These are phyloP conservation scores for Sciaenops ocellatus DNA, from an alignment of 2,797 vertebrate species.

Conservation along the genomic window DNA sequence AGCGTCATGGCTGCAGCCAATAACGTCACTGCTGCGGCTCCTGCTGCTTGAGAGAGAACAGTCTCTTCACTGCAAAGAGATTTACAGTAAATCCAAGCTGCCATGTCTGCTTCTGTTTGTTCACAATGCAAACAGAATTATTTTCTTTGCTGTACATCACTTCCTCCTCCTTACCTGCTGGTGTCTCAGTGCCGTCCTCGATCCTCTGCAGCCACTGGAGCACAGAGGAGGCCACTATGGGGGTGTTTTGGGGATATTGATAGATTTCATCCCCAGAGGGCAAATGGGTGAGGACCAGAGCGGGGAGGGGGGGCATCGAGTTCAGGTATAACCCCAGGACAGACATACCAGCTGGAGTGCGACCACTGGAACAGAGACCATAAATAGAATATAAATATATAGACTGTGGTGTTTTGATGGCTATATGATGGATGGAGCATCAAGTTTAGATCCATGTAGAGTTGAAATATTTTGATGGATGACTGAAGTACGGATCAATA, in stretches of 20 bases:
- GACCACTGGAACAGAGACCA: constrained; percentile 73
- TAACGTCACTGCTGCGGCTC: neutral
- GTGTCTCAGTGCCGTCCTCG: constrained; percentile 82
- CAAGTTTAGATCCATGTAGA: no score
- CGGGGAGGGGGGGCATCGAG: constrained; percentile 85
- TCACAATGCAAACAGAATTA: no score
- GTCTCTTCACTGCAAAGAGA: neutral
- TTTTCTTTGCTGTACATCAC: neutral
- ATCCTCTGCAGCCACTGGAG: constrained; percentile 89
- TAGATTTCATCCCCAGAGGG: constrained; percentile 86
- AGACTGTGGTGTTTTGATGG: neutral
- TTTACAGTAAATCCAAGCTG: neutral
- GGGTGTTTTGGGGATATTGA: constrained; percentile 85
- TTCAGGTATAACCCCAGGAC: constrained; percentile 89
- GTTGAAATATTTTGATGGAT: neutral
- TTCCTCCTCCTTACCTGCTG: constrained; percentile 85
- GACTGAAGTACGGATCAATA: no score
- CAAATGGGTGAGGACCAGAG: constrained; percentile 89
- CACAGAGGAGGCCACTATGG: constrained; percentile 83
- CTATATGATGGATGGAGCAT: neutral
- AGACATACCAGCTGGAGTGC: constrained; percentile 88
- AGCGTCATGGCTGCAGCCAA: neutral
- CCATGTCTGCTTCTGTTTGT: no score
- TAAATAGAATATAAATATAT: neutral
- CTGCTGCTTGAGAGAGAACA: constrained; percentile 1